Evolutionary conservation across 2,888 invertebrate species (phyloP).

Genomic region (Netelia virgata): DNA sequence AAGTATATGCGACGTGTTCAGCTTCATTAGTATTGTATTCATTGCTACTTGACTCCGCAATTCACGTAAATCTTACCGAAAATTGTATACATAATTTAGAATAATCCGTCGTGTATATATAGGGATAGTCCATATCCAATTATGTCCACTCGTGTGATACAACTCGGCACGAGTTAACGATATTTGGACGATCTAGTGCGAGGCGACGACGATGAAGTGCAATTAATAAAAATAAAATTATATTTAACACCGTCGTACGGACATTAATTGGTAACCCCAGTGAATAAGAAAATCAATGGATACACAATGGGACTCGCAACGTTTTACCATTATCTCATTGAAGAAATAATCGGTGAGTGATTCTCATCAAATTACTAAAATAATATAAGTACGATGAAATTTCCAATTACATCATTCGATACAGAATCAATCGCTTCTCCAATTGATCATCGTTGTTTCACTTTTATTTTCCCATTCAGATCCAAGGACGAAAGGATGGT

Average conservation of each 20-base stretch:
- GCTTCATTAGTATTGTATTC: slow-evolving; percentile 1
- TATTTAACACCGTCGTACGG: background rate
- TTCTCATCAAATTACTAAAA: background rate
- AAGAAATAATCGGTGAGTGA: slow-evolving; percentile 69
- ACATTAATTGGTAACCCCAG: background rate
- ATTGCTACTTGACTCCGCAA: background rate
- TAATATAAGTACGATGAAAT: background rate
- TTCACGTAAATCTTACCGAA: background rate
- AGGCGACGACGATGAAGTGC: background rate
- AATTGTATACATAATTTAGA: slow-evolving; percentile 20
- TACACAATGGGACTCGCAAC: slow-evolving; percentile 62
- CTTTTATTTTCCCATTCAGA: slow-evolving; percentile 83
- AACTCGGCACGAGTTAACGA: background rate
- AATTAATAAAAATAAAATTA: background rate
- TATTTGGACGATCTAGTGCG: background rate
- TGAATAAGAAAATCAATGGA: background rate
- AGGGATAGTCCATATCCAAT: background rate
- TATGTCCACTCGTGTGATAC: slow-evolving; percentile 3
- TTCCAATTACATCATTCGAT: background rate
- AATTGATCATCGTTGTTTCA: too few species aligned
- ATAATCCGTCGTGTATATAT: slow-evolving; percentile 33
- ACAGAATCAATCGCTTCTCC: too few species aligned
- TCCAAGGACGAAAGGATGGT: slow-evolving; percentile 88
- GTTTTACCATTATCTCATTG: slow-evolving; percentile 65
- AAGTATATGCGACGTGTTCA: slow-evolving; percentile 9